Evolutionary conservation across 2,797 vertebrate genomes (phyloP), one percentile per base, ranked within the genome.

Genomic region (Lacerta viridis): DNA sequence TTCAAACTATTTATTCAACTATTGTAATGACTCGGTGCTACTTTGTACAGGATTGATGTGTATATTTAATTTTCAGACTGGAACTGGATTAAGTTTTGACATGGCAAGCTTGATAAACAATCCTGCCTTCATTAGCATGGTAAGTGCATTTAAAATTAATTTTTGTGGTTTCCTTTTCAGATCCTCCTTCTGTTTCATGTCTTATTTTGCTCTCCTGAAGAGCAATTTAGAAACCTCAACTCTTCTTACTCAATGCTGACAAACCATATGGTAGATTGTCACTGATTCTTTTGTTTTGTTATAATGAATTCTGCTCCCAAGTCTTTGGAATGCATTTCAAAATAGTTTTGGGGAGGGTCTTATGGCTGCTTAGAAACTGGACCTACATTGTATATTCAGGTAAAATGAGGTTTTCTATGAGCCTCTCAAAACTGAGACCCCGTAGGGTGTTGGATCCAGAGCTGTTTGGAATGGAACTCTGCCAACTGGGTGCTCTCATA

Each of bases 71-170:
- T 94, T 96, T 91, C 97, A 99, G 99, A 98, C 98, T 90, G 98
- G 98, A 81, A 98, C 98, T 41, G 98, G 98, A 93, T 84, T 99
- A 95, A 98, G 98, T 87, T 99, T 99, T 93, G 99, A 99, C 96
- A 99, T 99, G 99, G 98, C 98, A 59, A 99, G 99, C 94, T 97
- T 99, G 96, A 99, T 99, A 97, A 99, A 99, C 97, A 99, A 99
- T 96, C 99, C 99, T 50, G 98, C 99, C 72, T 99, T 99, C 97
- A 99, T 99, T 96, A 99, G 98, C 96, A 99, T 99, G 99, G 99
- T 99, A 93, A 98, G 98, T 96, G 36, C 77, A 91, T 91, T 85
- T 90, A 55, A 92, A 80, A 87, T 87, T 50, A n/a, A 81, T 50
- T 81, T 0, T 83, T 93, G 87, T 59, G 80, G 36, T 59, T 81